A percentile compares a stretch with the other conserved stretches of the same genome.
Evolutionary conservation across 1,140 invertebrate genomes (phyloP).

Genomic region (Berghia stephanieae): DNA sequence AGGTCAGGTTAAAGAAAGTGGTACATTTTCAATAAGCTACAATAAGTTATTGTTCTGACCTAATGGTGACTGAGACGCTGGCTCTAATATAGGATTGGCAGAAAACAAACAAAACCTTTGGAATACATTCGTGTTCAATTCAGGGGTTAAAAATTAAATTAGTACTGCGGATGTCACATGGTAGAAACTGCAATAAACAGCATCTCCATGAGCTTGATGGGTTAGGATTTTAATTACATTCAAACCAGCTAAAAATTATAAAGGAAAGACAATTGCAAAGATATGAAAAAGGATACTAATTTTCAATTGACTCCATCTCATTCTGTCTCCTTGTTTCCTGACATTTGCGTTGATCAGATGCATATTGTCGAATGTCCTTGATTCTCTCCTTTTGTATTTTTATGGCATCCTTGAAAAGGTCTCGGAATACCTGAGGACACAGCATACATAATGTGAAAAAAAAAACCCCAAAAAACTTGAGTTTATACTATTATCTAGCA

Average conservation of each 20-base stretch:
- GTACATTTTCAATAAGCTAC: background rate
- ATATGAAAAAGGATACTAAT: conserved; percentile 63
- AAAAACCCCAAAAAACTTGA: too few species aligned
- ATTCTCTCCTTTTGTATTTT: conserved; percentile 66
- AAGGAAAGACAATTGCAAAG: background rate
- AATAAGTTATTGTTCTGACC: background rate
- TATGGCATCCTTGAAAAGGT: conserved; percentile 63
- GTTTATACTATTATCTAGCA: too few species aligned
- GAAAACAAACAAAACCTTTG: background rate
- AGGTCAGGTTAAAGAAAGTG: conserved; percentile 39
- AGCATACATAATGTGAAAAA: too few species aligned
- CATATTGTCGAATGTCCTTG: conserved; percentile 62
- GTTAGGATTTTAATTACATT: background rate
- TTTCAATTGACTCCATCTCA: conserved; percentile 65
- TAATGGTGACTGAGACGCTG: background rate
- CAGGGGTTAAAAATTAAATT: too few species aligned
- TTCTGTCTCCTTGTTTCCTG: conserved; percentile 52
- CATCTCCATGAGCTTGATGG: background rate
- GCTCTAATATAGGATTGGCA: background rate
- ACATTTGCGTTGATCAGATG: conserved; percentile 58
- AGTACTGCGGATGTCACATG: background rate
- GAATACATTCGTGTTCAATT: too few species aligned
- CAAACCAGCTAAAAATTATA: background rate
- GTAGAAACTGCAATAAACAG: background rate
- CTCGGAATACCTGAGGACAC: conserved; percentile 60